phyloP scores from a whole-genome alignment of 1,140 invertebrate genomes.

The Pseudobourletiella spinata region DNA sequence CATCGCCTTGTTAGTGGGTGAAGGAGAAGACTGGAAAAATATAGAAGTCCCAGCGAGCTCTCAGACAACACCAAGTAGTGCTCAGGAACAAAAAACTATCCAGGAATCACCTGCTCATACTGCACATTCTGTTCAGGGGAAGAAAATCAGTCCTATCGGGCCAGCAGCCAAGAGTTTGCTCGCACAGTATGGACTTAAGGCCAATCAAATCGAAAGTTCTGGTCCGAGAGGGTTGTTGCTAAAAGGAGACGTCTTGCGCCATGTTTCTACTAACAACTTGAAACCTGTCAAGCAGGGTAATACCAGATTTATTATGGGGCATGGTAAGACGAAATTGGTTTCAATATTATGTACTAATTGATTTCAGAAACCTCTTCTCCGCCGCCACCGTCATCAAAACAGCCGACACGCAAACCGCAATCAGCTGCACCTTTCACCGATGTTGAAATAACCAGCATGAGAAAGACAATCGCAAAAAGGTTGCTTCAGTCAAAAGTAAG shows the following conservation, averaged over 20 bases:
- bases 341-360: too few species aligned
- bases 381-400: constrained; percentile 32
- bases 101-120: not conserved
- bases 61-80: constrained; percentile 47
- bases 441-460: constrained; percentile 71
- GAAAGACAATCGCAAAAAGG: constrained; percentile 83
- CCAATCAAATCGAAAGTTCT: constrained; percentile 45
- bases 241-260: constrained; percentile 55
- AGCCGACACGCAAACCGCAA: constrained; percentile 11
- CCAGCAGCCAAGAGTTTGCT: constrained; percentile 55
- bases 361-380: too few species aligned
- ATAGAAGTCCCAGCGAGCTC: constrained; percentile 42
- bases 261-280: constrained; percentile 49
- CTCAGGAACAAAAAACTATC: not conserved
- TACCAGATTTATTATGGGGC: too few species aligned
- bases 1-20: constrained; percentile 79
- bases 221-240: constrained; percentile 52
- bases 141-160: constrained; percentile 39
- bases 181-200: constrained; percentile 50
- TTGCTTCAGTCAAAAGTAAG: constrained; percentile 80
- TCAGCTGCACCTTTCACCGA: constrained; percentile 37
- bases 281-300: constrained; percentile 34
- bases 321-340: too few species aligned
- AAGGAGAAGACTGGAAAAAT: constrained; percentile 60
- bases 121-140: not conserved